A percentile compares a stretch with the other conserved stretches of the same genome.
phyloP scores from a whole-genome alignment of 1,140 invertebrate species.

The Heliconius melpomene region DNA sequence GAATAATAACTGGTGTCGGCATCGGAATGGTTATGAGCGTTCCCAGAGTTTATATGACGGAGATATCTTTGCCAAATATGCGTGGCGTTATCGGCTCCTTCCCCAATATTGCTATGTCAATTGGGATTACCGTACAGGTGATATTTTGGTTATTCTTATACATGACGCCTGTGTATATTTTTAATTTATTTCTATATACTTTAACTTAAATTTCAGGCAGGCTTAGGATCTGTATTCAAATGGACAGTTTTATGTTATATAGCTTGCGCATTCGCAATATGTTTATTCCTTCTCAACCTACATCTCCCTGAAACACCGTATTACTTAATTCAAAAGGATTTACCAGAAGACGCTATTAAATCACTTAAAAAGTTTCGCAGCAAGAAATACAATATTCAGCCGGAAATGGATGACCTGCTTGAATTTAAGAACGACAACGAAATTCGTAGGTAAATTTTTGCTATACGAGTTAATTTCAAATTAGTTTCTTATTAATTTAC shows the following conservation, averaged over 20 bases:
- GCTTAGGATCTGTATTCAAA: conserved; percentile 44
- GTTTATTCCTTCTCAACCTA: conserved; percentile 41
- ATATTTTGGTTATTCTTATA: not conserved
- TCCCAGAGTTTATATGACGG: conserved; percentile 83
- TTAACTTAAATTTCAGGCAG: conserved; percentile 48
- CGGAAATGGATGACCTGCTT: conserved; percentile 50
- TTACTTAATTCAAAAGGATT: conserved; percentile 48
- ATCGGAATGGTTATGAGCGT: conserved; percentile 83
- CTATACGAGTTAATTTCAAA: not conserved
- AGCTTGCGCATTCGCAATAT: conserved; percentile 36
- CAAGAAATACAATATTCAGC: conserved; percentile 44
- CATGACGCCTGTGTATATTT: not conserved
- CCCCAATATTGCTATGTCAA: conserved; percentile 82
- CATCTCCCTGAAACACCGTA: conserved; percentile 63
- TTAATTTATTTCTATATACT: not conserved
- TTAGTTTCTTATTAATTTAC: conserved; percentile 13
- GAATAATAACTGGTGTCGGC: conserved; percentile 80
- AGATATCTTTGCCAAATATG: conserved; percentile 81
- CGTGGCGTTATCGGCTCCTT: conserved; percentile 83
- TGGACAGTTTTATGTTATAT: conserved; percentile 51
- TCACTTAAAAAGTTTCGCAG: conserved; percentile 46
- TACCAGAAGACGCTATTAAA: conserved; percentile 36
- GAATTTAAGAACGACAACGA: conserved; percentile 56
- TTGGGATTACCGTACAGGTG: conserved; percentile 77
- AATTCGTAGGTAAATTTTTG: conserved; percentile 51